Base-by-base conservation (phyloP, 2,888 invertebrate genomes). In the Hyposoter dolosus region DNA sequence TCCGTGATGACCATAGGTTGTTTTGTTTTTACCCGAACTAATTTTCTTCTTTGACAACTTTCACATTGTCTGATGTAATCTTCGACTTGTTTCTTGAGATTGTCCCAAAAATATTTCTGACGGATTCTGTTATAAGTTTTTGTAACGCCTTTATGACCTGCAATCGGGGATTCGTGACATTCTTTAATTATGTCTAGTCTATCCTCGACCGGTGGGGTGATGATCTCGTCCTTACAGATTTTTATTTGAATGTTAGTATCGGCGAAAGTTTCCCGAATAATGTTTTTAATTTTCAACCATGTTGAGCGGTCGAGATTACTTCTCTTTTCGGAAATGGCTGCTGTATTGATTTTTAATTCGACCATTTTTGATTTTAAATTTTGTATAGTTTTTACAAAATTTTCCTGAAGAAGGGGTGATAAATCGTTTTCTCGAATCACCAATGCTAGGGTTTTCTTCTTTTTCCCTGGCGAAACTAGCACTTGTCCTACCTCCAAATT, bases 21-120 rank as follows among this genome's bases (percentile, higher is more conserved):
- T 80, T 43, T 82, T 1, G 83, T 87, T 63, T 75, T 82, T 5
- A 82, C 66, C 12, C 87, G 35, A 1, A 87, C 87, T 9, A 89
- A 19, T 68, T 89, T 89, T 19, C 87, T 86, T 50, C 77, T 50
- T 75, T 86, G 87, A 43, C 87, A 89, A 65, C 72, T 72, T n/a
- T 71, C 12, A 19, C 88, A 89, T 69, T 83, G 63, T 28, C 66
- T 60, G 3, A 89, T 82, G 40, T 80, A 89, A 50, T 87, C 83
- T 43, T 77, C 56, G 3, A 88, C 71, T 17, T 88, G 77, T n/a
- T 85, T 85, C 77, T 85, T 84, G 56, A 88, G 28, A n/a, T 68
- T 66, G 10, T 79, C 63, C 89, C 88, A 88, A 35, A 83, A 80
- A 47, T 82, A 88, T 10, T 82, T 7, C 23, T 75, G 43, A n/a